phyloP scores from a whole-genome alignment of 2,113 vertebrate genomes.

The Cryptotis parvus region DNA sequence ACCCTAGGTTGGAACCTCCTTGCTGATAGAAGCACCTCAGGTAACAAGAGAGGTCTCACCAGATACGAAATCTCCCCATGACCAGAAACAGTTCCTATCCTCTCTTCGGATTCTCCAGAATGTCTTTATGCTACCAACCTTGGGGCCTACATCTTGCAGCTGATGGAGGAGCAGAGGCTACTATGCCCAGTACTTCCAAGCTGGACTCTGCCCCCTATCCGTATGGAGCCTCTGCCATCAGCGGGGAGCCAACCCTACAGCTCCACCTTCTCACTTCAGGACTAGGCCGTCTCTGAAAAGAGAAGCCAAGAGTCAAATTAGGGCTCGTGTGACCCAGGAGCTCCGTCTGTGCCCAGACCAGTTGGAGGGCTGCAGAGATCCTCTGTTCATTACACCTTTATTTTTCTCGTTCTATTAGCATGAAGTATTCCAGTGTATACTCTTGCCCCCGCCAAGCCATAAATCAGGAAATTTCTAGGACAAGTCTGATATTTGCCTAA shows the following conservation, averaged over 20 bases:
- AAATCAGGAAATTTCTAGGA: background rate
- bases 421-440: background rate
- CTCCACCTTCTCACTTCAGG: background rate
- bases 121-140: background rate
- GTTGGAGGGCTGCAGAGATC: background rate
- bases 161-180: background rate
- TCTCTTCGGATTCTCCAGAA: background rate
- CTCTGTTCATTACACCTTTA: background rate
- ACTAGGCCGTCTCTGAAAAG: background rate
- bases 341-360: background rate
- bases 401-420: background rate
- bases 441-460: background rate
- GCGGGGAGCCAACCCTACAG: background rate
- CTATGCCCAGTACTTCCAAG: background rate
- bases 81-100: background rate
- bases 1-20: background rate
- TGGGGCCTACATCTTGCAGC: background rate
- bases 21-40: background rate
- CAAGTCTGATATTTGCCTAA: background rate
- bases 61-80: background rate
- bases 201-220: rapidly evolving
- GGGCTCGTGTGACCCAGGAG: background rate
- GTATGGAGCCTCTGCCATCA: background rate
- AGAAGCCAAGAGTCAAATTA: background rate
- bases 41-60: background rate